phyloP scores from a whole-genome alignment of 2,797 vertebrate species.

The Pantherophis alleghaniensis region DNA sequence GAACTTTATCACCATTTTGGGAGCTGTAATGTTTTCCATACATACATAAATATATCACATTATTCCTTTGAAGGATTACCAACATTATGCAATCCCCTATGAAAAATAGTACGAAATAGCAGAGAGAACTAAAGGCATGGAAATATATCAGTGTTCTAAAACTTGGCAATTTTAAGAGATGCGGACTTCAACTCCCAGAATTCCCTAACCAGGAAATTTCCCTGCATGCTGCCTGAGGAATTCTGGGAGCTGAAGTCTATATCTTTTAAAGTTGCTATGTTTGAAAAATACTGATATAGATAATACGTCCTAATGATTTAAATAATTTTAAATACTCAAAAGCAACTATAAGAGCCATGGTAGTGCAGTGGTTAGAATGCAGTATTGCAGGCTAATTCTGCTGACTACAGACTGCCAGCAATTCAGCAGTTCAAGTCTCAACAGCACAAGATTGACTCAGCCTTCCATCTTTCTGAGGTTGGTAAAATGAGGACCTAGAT shows the following conservation, averaged over 20 bases:
- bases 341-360: background rate
- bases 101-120: background rate
- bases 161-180: background rate
- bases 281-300: background rate
- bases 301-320: background rate
- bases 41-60: background rate
- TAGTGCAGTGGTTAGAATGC: no score
- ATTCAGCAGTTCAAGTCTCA: no score
- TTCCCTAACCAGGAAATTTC: background rate
- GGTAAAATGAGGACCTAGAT: no score
- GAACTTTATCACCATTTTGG: background rate
- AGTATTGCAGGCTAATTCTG: no score
- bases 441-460: no score
- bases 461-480: no score
- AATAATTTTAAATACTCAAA: background rate
- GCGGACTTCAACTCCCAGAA: background rate
- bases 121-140: background rate
- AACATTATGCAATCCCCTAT: background rate
- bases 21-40: background rate
- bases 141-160: background rate
- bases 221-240: background rate
- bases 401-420: no score
- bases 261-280: background rate
- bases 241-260: background rate
- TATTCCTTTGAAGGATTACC: background rate